Conservation (phyloP, 2,888 invertebrate genomes). For the Tromatobia lineatoria region DNA sequence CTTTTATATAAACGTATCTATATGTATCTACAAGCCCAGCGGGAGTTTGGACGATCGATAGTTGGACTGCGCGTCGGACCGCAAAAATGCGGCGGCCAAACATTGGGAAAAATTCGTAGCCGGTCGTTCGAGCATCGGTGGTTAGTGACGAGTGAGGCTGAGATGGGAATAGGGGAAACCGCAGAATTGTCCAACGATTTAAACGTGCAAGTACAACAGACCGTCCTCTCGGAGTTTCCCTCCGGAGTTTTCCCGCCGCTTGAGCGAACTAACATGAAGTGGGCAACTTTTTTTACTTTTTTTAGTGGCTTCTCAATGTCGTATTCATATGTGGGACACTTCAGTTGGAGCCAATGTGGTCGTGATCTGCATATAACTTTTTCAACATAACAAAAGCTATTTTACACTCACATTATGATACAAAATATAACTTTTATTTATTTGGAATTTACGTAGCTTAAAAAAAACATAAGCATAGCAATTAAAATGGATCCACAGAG, state of each 20-base stretch:
- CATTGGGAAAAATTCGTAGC: conserved; percentile 66
- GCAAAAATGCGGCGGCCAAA: conserved; percentile 74
- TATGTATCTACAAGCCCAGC: conserved; percentile 50
- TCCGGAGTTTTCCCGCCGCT: conserved; percentile 21
- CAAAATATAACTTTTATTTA: too few relatives aligned
- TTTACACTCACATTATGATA: too few relatives aligned
- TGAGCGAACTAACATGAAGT: conserved; percentile 21
- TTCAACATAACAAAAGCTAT: neutral
- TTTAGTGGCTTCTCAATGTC: conserved; percentile 11
- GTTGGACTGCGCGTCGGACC: conserved; percentile 73
- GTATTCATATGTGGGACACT: neutral
- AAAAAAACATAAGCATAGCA: too few relatives aligned
- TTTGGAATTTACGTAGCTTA: too few relatives aligned
- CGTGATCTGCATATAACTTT: neutral
- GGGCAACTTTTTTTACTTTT: conserved; percentile 12
- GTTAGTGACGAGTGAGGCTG: neutral
- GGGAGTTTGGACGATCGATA: conserved; percentile 71
- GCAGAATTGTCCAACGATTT: conserved; percentile 53
- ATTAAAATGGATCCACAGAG: too few relatives aligned
- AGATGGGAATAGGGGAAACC: conserved; percentile 16
- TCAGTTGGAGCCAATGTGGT: neutral
- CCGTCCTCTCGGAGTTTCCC: conserved; percentile 36
- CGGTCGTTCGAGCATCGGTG: conserved; percentile 6
- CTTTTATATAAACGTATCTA: neutral
- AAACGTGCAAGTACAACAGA: conserved; percentile 39